Percentiles rank a stretch among this genome's conserved stretches.
Conservation (phyloP, 1,140 invertebrate genomes). For the Trichonephila clavipes region DNA sequence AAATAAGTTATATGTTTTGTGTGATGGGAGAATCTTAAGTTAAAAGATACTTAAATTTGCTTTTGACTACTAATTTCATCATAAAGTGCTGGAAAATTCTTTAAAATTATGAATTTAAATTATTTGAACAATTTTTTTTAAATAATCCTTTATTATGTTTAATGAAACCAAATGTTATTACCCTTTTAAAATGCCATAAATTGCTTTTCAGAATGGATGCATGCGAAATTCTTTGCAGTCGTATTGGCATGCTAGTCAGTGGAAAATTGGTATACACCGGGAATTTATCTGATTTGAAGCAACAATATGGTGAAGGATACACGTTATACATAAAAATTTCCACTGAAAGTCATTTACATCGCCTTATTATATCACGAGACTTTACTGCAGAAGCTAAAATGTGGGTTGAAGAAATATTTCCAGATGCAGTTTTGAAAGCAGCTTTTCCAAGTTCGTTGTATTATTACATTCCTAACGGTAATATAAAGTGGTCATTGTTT, state of each 20-base stretch:
- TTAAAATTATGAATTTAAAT: too few relatives aligned
- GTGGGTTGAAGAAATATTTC: not conserved
- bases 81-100: too few relatives aligned
- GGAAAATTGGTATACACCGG: not conserved
- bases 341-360: not conserved
- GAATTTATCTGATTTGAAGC: not conserved
- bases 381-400: not conserved
- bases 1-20: too few relatives aligned
- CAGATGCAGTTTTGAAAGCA: conserved; percentile 21
- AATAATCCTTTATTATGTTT: too few relatives aligned
- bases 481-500: not conserved
- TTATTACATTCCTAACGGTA: not conserved
- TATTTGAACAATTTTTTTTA: too few relatives aligned
- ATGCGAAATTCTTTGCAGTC: not conserved
- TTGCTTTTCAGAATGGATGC: conserved; percentile 8
- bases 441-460: not conserved
- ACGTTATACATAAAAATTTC: not conserved
- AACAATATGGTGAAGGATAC: not conserved
- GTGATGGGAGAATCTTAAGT: too few relatives aligned
- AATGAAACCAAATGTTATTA: too few relatives aligned
- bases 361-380: not conserved
- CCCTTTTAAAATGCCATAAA: not conserved
- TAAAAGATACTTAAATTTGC: too few relatives aligned
- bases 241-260: not conserved
- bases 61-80: too few relatives aligned